Evolutionary conservation across 2,888 invertebrate genomes (phyloP), one percentile per base, ranked within the genome.

Genomic region (Tyria jacobaeae): DNA sequence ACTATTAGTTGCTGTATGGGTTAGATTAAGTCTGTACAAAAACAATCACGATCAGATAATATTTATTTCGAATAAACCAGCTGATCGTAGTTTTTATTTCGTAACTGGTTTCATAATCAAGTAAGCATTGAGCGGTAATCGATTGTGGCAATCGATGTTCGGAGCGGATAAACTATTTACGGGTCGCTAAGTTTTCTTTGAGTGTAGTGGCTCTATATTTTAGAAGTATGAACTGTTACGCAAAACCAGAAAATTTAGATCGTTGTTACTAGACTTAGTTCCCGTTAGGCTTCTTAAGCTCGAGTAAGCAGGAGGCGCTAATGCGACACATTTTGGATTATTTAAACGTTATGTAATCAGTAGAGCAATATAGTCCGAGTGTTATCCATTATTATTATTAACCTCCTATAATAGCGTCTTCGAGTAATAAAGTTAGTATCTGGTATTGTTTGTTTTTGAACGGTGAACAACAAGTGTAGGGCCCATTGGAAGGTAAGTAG

Each of bases 81-180:
- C 2, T 12, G 10, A 17, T 31, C 3, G 17, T 12, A 50, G 31
- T 50, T 50, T 31, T 50, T n/a, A n/a, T n/a, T 34, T 50, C 34
- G 3, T 50, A 50, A 50, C 21, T 1, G 21, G 21, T 31, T 34
- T 17, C 34, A 31, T 50, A 21, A 31, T 31, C 17, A 50, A n/a
- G 41, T 41, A 21, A n/a, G 17, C 12, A 34, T 34, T 21, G 34
- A 50, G n/a, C n/a, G n/a, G 31, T 50, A 50, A 34, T 50, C 50
- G 50, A 34, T 50, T 50, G 17, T 34, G 50, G 21, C 31, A 50
- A 50, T 50, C 34, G 10, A 50, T 34, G 17, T 50, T 6, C 17
- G 34, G 14, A 50, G 17, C 17, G 17, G 7, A 50, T 21, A 50
- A 44, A 12, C 21, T 44, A 21, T 21, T 21, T 44, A 21, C 44